These are phyloP conservation scores for Todiramphus saurophagus DNA, from an alignment of 2,113 vertebrate species.

Conservation along the genomic window DNA sequence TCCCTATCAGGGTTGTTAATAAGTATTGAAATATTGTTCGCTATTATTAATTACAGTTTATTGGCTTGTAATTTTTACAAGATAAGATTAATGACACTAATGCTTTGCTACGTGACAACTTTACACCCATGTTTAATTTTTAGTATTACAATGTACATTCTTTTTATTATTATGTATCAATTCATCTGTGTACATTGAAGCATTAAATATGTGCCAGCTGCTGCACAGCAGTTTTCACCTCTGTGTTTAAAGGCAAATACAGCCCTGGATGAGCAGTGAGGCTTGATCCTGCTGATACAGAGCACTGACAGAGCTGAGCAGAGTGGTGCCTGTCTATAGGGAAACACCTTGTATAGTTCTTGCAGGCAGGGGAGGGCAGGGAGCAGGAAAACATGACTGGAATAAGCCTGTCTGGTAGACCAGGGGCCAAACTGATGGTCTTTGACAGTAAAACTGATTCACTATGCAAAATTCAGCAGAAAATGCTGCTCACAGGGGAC, in stretches of 20 bases:
- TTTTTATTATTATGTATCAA: not conserved
- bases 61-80: not conserved
- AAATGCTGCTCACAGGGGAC: not conserved
- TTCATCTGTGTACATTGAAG: not conserved
- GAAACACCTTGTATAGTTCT: not conserved
- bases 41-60: not conserved
- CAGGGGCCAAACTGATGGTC: not conserved
- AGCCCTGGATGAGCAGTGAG: not conserved
- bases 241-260: not conserved
- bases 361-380: not conserved
- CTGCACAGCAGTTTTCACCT: not conserved
- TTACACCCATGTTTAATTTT: not conserved
- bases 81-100: not conserved
- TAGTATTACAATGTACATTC: not conserved
- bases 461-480: not conserved
- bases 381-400: not conserved
- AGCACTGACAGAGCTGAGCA: not conserved
- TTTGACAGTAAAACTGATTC: not conserved
- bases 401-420: not conserved
- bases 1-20: not conserved
- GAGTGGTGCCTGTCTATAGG: not conserved
- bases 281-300: not conserved
- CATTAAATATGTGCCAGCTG: constrained; percentile 6
- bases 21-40: not conserved
- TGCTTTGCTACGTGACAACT: not conserved